Base-by-base conservation (phyloP, 1,140 invertebrate genomes). In the Penaeus indicus region DNA sequence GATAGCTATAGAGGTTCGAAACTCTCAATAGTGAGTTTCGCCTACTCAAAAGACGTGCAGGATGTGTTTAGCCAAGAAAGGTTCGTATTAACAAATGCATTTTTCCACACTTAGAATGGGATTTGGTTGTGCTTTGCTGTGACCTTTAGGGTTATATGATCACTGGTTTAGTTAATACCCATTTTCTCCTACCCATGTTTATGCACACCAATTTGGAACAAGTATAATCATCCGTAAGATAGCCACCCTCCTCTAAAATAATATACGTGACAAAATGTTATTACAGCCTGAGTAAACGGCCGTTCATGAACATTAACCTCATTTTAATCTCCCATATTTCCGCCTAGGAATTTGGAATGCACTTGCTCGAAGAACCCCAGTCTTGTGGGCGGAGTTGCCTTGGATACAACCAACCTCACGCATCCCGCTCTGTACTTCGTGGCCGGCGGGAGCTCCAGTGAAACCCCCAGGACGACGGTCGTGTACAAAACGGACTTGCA, bases 21-120 rank as follows among this genome's bases (percentile, higher is more conserved):
- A 69, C 32, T 88, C n/a, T 84, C 81, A 13, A n/a, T 67, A 16
- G 63, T 27, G 27, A 75, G 80, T 47, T 67, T 88, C 10, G n/a
- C 42, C 27, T 16, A 22, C n/a, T 42, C 27, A 32, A 84, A 21
- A 3, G 62, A 16, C 54, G 16, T 83, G 27, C 54, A 88, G 25
- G 82, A 83, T 67, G 67, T 88, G 18, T 88, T 88, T 25, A 84
- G 77, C n/a, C 81, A 88, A 54, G 64, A 77, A 69, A 88, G 87
- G 87, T 88, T 38, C 62, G 32, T 60, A 72, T 32, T 42, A n/a
- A 27, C 19, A 64, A 21, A 21, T 83, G 1, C 13, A 22, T 54
- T 54, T 54, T 54, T 54, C 16, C 54, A 54, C 10, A 54, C 54
- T 11, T 54, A 13, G 8, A 13, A 54, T 54, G 16, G 16, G 54